phyloP scores from a whole-genome alignment of 2,888 invertebrate species.

The Rhopalosiphum nymphaeae region DNA sequence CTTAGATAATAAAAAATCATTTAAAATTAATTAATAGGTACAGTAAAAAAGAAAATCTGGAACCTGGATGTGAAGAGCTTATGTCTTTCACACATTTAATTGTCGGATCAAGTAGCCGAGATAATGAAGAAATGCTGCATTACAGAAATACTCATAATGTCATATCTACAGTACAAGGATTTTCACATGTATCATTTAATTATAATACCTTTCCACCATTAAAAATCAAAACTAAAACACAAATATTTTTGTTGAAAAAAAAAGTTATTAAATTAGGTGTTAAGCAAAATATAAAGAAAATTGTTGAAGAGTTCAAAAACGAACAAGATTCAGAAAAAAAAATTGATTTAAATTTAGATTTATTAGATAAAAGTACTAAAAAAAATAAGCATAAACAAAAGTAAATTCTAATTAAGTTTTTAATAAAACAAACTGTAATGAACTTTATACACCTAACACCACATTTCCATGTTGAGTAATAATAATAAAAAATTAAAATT shows the following conservation, averaged over 20 bases:
- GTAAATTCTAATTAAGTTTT: neutral
- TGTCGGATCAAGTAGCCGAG: conserved; percentile 86
- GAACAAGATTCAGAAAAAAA: neutral
- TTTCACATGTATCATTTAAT: conserved; percentile 84
- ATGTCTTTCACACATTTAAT: conserved; percentile 83
- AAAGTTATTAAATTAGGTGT: conserved; percentile 67
- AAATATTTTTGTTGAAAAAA: conserved; percentile 83
- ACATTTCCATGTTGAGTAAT: neutral
- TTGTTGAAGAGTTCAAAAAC: conserved; percentile 43
- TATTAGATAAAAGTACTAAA: conserved; percentile 8
- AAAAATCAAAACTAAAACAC: conserved; percentile 86
- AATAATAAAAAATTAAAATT: neutral
- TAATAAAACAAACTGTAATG: neutral
- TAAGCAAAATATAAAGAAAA: conserved; percentile 43
- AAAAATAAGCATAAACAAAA: neutral
- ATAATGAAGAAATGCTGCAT: conserved; percentile 80
- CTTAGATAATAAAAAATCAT: neutral
- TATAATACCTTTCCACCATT: conserved; percentile 85
- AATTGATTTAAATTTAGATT: conserved; percentile 46
- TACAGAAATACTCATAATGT: conserved; percentile 81
- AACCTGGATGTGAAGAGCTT: conserved; percentile 77
- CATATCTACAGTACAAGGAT: conserved; percentile 84
- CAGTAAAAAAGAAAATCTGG: conserved; percentile 84
- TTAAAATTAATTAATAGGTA: conserved; percentile 73
- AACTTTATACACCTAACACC: neutral